phyloP scores from a whole-genome alignment of 2,797 vertebrate genomes.

The Phoxinus dragarum region DNA sequence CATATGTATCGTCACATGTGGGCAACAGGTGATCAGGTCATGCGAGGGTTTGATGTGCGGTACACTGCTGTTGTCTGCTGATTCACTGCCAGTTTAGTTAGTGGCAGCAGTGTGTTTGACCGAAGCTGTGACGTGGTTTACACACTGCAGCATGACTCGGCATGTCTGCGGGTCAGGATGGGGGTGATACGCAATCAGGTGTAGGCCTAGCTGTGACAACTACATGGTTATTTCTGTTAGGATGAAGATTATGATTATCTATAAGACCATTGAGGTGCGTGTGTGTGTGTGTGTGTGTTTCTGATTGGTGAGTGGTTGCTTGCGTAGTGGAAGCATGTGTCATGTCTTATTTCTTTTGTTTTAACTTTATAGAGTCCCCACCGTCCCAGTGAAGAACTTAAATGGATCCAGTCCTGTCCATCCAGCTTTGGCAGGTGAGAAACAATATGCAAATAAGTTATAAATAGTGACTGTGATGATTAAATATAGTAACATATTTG shows the following conservation, averaged over 20 bases:
- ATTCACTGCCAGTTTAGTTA: constrained; percentile 10
- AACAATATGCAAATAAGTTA: background rate
- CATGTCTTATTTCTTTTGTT: background rate
- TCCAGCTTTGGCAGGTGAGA: constrained; percentile 92
- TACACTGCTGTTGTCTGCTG: constrained; percentile 44
- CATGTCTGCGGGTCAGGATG: constrained; percentile 21
- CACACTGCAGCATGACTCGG: constrained; percentile 28
- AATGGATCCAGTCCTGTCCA: constrained; percentile 96
- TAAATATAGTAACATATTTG: constrained; percentile 3
- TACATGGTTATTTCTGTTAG: constrained; percentile 3
- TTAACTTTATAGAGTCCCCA: constrained; percentile 85
- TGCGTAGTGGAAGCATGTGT: constrained; percentile 6
- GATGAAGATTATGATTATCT: constrained; percentile 10
- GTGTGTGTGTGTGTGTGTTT: background rate
- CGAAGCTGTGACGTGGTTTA: constrained; percentile 54
- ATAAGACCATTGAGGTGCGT: background rate
- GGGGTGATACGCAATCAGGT: constrained; percentile 55
- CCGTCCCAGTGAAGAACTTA: constrained; percentile 95
- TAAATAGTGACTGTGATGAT: background rate
- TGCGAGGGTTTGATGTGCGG: background rate
- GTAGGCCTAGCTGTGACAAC: constrained; percentile 17
- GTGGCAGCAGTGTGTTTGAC: constrained; percentile 3
- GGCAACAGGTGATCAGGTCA: constrained; percentile 5
- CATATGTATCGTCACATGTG: background rate
- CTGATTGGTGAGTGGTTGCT: background rate